Percentiles rank a stretch among this genome's conserved stretches.
Evolutionary conservation across 1,140 invertebrate genomes (phyloP).

Genomic region (Meloidogyne chitwoodi): DNA sequence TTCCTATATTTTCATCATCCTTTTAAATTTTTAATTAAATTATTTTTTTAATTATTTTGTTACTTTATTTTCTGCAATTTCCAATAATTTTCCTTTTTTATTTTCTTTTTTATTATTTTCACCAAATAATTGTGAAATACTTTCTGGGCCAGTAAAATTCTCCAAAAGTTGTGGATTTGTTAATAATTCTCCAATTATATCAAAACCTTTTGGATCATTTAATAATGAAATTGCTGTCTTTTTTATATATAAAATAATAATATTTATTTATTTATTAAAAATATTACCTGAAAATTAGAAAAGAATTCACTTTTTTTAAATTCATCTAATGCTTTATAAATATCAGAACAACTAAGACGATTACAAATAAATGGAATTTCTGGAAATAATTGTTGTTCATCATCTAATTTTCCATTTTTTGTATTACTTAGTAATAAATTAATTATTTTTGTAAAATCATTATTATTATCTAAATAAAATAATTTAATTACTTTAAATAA

Average conservation of each 20-base stretch:
- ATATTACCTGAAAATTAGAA: slow-evolving; percentile 53
- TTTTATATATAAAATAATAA: background rate
- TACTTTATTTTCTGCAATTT: slow-evolving; percentile 21
- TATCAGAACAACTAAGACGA: slow-evolving; percentile 55
- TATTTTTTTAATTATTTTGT: slow-evolving; percentile 10
- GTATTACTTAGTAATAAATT: slow-evolving; percentile 50
- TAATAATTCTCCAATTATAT: slow-evolving; percentile 55
- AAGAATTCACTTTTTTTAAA: slow-evolving; percentile 57
- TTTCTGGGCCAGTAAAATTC: slow-evolving; percentile 43
- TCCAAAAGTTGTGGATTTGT: slow-evolving; percentile 57
- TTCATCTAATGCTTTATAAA: slow-evolving; percentile 58
- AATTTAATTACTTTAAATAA: no score
- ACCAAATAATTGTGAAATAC: slow-evolving; percentile 16
- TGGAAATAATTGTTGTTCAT: slow-evolving; percentile 54
- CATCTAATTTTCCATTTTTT: slow-evolving; percentile 50
- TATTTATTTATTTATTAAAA: background rate
- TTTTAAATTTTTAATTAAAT: slow-evolving; percentile 4
- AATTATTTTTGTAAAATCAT: slow-evolving; percentile 52
- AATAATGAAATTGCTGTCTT: slow-evolving; percentile 54
- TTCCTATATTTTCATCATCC: slow-evolving; percentile 50
- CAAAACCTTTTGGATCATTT: slow-evolving; percentile 57
- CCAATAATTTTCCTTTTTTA: background rate
- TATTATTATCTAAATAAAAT: no score
- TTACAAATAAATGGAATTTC: slow-evolving; percentile 59
- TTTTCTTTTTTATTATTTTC: background rate